A percentile compares a stretch with the other conserved stretches of the same genome.
phyloP scores from a whole-genome alignment of 2,888 invertebrate genomes.

The Pegoplata infirma region DNA sequence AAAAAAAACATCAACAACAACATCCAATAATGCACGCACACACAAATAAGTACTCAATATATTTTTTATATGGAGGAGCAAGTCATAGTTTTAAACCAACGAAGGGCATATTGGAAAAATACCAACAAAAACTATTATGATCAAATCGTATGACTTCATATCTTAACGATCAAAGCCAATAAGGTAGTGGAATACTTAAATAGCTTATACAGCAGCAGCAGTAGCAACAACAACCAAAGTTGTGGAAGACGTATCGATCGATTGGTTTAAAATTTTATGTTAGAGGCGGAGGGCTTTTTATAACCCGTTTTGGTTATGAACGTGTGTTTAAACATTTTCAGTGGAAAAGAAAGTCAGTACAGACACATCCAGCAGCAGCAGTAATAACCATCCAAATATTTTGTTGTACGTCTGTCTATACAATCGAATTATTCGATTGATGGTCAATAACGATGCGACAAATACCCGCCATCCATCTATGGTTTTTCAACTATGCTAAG shows the following conservation, averaged over 20 bases:
- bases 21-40: slow-evolving; percentile 42
- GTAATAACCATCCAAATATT: slow-evolving; percentile 8
- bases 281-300: slow-evolving; percentile 2
- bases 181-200: slow-evolving; percentile 36
- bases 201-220: slow-evolving; percentile 21
- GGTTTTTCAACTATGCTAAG: slow-evolving; percentile 45
- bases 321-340: slow-evolving; percentile 20
- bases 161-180: slow-evolving; percentile 42
- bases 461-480: slow-evolving; percentile 48
- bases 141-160: slow-evolving; percentile 32
- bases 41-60: background rate
- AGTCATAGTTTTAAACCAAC: slow-evolving; percentile 41
- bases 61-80: slow-evolving; percentile 20
- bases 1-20: slow-evolving; percentile 48
- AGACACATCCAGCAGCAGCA: slow-evolving; percentile 11
- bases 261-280: slow-evolving; percentile 26
- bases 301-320: slow-evolving; percentile 3
- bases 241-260: background rate
- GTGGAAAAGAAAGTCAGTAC: slow-evolving; percentile 55
- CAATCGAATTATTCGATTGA: slow-evolving; percentile 42
- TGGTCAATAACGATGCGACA: slow-evolving; percentile 61
- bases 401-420: background rate
- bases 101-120: slow-evolving; percentile 44
- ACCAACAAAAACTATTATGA: slow-evolving; percentile 19
- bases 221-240: background rate